Conservation (phyloP, 2,797 vertebrate species). For the Rallus crepitans region DNA sequence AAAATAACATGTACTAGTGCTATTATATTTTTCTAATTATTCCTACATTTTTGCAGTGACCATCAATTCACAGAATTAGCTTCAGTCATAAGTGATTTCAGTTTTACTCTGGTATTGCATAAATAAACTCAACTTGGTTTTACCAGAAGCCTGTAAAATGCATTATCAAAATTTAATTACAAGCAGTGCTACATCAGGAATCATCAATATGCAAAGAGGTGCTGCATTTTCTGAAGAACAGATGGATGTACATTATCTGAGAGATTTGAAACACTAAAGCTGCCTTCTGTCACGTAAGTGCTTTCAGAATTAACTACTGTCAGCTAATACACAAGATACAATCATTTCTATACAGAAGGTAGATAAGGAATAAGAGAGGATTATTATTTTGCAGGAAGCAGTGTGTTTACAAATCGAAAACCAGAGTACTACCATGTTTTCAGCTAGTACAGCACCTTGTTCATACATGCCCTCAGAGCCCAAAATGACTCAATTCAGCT, state of each 20-base stretch:
- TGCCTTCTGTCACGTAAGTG: constrained; percentile 31
- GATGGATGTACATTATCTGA: constrained; percentile 56
- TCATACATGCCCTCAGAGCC: background rate
- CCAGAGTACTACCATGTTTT: background rate
- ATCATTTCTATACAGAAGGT: background rate
- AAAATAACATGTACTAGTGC: background rate
- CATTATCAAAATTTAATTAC: constrained; percentile 51
- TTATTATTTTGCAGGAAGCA: background rate
- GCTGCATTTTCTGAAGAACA: constrained; percentile 33
- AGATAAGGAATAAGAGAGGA: background rate
- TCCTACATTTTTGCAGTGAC: background rate
- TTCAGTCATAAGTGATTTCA: background rate
- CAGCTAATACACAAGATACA: background rate
- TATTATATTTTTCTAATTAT: background rate
- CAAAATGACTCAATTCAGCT: background rate
- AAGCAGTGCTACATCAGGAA: constrained; percentile 22
- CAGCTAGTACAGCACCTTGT: background rate
- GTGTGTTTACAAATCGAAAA: background rate
- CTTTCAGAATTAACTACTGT: constrained; percentile 40
- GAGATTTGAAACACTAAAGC: constrained; percentile 47
- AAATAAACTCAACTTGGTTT: background rate
- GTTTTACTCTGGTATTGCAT: background rate
- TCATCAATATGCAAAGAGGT: constrained; percentile 43
- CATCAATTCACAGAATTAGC: background rate
- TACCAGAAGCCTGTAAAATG: constrained; percentile 2